Percentiles rank a stretch among this genome's conserved stretches.
These are phyloP conservation scores for Pyrochroa serraticornis DNA, from an alignment of 2,888 invertebrate genomes.

Conservation along the genomic window DNA sequence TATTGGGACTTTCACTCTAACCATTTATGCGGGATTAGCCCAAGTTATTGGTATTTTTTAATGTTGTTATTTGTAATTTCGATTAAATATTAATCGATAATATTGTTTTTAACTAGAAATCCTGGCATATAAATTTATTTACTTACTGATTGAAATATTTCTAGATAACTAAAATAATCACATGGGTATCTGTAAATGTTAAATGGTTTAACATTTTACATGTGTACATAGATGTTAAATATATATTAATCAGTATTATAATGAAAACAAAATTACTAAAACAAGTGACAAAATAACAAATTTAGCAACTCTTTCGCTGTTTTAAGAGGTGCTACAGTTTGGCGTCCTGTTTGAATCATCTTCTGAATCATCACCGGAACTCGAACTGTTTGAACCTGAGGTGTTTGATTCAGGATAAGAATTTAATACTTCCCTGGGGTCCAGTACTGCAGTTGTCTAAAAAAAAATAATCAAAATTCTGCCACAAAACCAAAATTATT, in stretches of 20 bases:
- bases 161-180: conserved; percentile 15
- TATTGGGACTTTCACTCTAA: conserved; percentile 71
- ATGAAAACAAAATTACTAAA: conserved; percentile 14
- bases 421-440: conserved; percentile 9
- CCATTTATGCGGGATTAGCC: conserved; percentile 77
- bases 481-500: conserved; percentile 7
- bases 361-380: conserved; percentile 15
- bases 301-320: conserved; percentile 8
- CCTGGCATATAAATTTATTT: conserved; percentile 23
- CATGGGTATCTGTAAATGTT: conserved; percentile 23
- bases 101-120: too few relatives aligned
- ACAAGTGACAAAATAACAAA: conserved; percentile 17
- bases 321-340: conserved; percentile 29
- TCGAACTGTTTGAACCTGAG: conserved; percentile 20
- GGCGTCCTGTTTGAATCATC: conserved; percentile 22
- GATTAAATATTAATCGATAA: not conserved
- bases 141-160: conserved; percentile 11
- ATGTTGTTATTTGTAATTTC: conserved; percentile 25
- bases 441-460: conserved; percentile 16
- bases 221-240: conserved; percentile 10
- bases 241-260: conserved; percentile 8
- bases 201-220: conserved; percentile 21
- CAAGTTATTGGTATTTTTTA: conserved; percentile 71
- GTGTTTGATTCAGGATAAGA: conserved; percentile 18
- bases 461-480: not conserved